Percentiles rank a stretch among this genome's conserved stretches.
Conservation (phyloP, 2,797 vertebrate species). For the Molossus alvarezi region DNA sequence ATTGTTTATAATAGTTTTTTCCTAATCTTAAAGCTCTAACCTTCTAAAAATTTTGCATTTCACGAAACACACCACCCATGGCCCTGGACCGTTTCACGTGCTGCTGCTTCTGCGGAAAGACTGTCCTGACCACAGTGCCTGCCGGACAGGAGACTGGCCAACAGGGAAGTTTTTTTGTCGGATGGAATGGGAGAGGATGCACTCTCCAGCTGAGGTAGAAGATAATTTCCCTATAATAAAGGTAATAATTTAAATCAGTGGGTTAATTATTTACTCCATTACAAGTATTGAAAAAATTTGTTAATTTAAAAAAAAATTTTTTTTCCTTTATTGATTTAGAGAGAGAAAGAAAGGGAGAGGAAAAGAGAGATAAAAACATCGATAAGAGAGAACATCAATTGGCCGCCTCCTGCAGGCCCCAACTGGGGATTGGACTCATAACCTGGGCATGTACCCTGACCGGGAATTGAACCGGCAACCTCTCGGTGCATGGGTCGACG, state of each 20-base stretch:
- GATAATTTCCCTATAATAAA: background rate
- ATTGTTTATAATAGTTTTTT: background rate
- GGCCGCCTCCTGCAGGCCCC: too few species aligned
- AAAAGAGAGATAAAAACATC: too few species aligned
- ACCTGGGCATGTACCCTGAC: too few species aligned
- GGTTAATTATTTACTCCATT: background rate
- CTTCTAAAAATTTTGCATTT: background rate
- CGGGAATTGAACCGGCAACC: too few species aligned
- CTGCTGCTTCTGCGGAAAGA: background rate
- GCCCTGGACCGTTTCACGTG: background rate
- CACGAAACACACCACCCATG: background rate
- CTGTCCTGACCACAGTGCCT: background rate
- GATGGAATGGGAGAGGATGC: background rate
- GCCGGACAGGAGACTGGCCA: background rate
- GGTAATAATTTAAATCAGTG: background rate
- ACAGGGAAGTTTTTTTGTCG: background rate
- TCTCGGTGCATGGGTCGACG: too few species aligned
- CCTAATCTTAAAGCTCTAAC: background rate
- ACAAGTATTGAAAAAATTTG: background rate
- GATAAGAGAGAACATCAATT: too few species aligned
- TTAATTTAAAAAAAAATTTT: background rate
- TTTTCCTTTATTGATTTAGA: too few species aligned
- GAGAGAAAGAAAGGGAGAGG: too few species aligned
- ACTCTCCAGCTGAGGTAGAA: background rate
- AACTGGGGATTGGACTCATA: too few species aligned